A percentile compares a stretch with the other conserved stretches of the same genome.
These are phyloP conservation scores for Spodoptera litura DNA, from an alignment of 1,140 invertebrate species.

Conservation along the genomic window DNA sequence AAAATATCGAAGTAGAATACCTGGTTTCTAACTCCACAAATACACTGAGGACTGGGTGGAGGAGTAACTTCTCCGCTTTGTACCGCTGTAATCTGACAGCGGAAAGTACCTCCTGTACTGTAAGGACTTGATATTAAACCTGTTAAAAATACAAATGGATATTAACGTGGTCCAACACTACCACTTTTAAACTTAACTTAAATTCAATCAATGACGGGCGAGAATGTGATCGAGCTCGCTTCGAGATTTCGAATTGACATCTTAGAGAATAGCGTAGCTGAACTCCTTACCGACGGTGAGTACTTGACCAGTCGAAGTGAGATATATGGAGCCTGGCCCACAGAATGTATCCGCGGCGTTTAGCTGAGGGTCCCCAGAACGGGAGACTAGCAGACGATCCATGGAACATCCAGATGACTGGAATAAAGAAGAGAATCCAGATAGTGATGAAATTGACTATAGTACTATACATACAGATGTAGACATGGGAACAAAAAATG, in stretches of 20 bases:
- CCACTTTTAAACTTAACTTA: too few species aligned
- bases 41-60: conserved; percentile 66
- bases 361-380: conserved; percentile 80
- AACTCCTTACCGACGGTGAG: conserved; percentile 75
- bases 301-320: conserved; percentile 76
- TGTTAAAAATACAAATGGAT: conserved; percentile 48
- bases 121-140: conserved; percentile 72
- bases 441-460: too few species aligned
- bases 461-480: too few species aligned
- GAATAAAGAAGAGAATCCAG: conserved; percentile 24
- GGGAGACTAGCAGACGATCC: conserved; percentile 84
- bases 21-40: conserved; percentile 87
- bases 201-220: too few species aligned
- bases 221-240: too few species aligned
- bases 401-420: conserved; percentile 76
- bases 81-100: conserved; percentile 81
- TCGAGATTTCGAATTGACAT: too few species aligned
- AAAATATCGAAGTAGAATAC: conserved; percentile 61
- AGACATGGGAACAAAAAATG: too few species aligned
- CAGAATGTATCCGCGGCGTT: conserved; percentile 84
- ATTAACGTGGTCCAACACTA: too few species aligned
- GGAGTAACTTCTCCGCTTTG: conserved; percentile 49
- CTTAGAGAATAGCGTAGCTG: too few species aligned
- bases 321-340: conserved; percentile 79
- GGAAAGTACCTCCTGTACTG: conserved; percentile 83